phyloP scores from a whole-genome alignment of 35 echinoderm and acorn worm species.

The Patiria miniata region DNA sequence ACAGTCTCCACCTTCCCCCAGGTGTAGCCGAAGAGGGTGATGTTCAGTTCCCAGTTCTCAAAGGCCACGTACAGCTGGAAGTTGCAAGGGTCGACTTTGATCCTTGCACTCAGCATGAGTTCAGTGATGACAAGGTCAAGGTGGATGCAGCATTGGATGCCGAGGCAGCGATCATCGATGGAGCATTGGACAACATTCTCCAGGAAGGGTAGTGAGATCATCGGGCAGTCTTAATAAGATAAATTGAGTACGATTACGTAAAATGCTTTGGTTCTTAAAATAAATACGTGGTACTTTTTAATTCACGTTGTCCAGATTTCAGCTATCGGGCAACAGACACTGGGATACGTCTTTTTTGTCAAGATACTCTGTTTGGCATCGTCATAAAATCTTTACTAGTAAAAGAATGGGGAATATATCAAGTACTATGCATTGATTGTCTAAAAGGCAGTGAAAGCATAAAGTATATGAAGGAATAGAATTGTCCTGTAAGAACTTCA shows the following conservation, averaged over 20 bases:
- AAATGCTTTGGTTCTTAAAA: neutral
- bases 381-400: no score
- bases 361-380: no score
- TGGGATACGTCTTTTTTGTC: no score
- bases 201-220: neutral
- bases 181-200: constrained; percentile 2
- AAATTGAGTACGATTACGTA: no score
- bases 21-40: neutral
- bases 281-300: no score
- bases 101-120: neutral
- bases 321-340: no score
- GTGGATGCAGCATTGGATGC: constrained; percentile 16
- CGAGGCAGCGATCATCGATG: constrained; percentile 1
- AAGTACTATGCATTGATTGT: no score
- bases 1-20: neutral
- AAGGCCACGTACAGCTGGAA: constrained; percentile 6
- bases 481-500: no score
- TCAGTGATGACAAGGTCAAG: neutral
- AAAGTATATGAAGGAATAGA: no score
- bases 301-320: no score
- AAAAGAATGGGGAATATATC: no score
- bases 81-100: constrained; percentile 14
- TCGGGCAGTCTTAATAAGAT: constrained; percentile 33
- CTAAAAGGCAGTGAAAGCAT: no score
- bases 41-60: neutral